phyloP scores from a whole-genome alignment of 2,888 invertebrate species.

The Lepidochitona cinerea region DNA sequence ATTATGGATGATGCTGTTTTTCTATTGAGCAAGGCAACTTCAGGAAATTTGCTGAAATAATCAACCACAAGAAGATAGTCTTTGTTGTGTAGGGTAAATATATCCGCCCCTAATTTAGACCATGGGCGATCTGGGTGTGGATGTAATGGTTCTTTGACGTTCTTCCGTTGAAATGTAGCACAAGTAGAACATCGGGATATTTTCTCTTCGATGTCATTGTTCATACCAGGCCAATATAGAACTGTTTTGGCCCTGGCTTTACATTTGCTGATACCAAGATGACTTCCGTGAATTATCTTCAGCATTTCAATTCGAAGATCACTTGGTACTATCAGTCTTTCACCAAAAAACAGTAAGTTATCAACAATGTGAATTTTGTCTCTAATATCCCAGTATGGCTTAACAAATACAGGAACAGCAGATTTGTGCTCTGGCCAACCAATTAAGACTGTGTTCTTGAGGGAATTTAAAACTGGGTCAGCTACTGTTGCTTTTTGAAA shows the following conservation, averaged over 20 bases:
- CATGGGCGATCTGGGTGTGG: conserved; percentile 22
- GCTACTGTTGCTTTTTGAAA: background rate
- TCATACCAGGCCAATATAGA: conserved; percentile 22
- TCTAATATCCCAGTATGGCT: conserved; percentile 13
- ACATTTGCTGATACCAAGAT: conserved; percentile 24
- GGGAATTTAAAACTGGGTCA: background rate
- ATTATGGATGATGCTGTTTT: conserved; percentile 20
- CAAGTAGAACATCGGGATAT: too few relatives aligned
- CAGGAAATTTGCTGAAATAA: conserved; percentile 23
- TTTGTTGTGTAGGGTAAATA: conserved; percentile 15
- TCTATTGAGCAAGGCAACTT: conserved; percentile 12
- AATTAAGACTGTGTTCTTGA: background rate
- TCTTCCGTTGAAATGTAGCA: conserved; percentile 2
- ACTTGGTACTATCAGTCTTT: conserved; percentile 17
- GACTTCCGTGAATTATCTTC: conserved; percentile 15
- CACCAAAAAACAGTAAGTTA: conserved; percentile 9
- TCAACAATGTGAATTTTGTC: conserved; percentile 17
- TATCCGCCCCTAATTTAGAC: conserved; percentile 20
- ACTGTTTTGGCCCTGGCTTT: conserved; percentile 15
- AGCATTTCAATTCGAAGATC: conserved; percentile 6
- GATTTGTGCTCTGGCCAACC: background rate
- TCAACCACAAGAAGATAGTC: conserved; percentile 27
- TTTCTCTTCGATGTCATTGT: background rate
- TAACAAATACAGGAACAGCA: background rate
- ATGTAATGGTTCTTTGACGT: conserved; percentile 22